phyloP scores from a whole-genome alignment of 2,797 vertebrate genomes.

The Halcyon smyrnensis region DNA sequence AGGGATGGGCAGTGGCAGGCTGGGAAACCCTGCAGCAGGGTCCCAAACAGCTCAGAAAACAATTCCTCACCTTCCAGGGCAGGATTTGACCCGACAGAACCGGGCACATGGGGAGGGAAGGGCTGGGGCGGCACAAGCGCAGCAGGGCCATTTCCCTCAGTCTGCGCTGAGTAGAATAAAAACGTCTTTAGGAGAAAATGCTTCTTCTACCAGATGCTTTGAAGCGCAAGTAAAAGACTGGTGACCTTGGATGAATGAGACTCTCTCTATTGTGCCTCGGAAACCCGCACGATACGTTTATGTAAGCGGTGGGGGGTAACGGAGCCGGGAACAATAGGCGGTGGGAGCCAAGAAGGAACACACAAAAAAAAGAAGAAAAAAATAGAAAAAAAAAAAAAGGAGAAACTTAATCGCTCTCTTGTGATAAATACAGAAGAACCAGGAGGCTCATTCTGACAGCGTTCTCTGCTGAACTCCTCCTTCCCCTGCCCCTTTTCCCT shows the following conservation, averaged over 20 bases:
- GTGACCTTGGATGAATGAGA: conserved; percentile 67
- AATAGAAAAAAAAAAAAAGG: neutral
- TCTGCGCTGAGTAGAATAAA: neutral
- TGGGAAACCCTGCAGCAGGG: neutral
- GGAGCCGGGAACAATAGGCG: conserved; percentile 32
- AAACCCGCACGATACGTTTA: conserved; percentile 1
- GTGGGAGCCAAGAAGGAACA: neutral
- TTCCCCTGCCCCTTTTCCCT: neutral
- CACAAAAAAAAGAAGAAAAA: neutral
- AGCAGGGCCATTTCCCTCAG: neutral
- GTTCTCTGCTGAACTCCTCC: neutral
- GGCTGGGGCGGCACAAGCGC: neutral
- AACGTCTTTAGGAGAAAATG: neutral
- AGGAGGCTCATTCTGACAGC: neutral
- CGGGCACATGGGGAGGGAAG: neutral
- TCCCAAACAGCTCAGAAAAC: neutral
- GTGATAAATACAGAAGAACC: neutral
- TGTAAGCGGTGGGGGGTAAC: conserved; percentile 38
- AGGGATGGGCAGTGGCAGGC: neutral
- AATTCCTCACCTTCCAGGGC: neutral
- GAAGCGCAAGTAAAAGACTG: conserved; percentile 62
- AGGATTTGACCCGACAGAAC: neutral
- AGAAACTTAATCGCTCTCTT: neutral
- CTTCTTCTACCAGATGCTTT: conserved; percentile 49
- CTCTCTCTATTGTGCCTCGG: conserved; percentile 10